Percentiles rank a stretch among this genome's conserved stretches.
Conservation (phyloP, 2,797 vertebrate genomes). For the Phataginus tricuspis region DNA sequence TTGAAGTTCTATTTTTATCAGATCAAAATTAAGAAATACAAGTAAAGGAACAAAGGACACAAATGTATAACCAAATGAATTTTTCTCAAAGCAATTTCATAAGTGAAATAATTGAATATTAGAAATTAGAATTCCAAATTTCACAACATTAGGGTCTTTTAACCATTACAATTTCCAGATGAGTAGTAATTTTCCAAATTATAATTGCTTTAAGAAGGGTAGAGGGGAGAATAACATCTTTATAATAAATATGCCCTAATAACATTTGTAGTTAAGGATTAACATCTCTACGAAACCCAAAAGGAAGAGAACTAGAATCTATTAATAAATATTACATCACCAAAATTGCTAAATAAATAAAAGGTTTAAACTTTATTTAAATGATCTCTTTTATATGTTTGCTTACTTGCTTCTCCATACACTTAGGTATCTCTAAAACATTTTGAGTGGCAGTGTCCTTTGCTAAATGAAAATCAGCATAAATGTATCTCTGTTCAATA, state of each 20-base stretch:
- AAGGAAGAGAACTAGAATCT: not conserved
- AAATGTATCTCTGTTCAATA: not conserved
- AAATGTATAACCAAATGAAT: not conserved
- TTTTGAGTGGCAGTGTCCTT: slow-evolving; percentile 14
- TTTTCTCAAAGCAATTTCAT: slow-evolving; percentile 32
- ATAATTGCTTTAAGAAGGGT: not conserved
- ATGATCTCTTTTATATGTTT: not conserved
- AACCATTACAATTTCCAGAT: not conserved
- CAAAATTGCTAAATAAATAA: not conserved
- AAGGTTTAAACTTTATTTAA: not conserved
- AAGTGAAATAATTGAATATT: slow-evolving; percentile 9
- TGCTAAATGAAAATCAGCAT: not conserved
- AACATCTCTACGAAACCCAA: not conserved
- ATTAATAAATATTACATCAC: not conserved
- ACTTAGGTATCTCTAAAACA: not conserved
- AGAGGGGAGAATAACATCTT: not conserved
- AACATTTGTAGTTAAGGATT: not conserved
- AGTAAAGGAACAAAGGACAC: not conserved
- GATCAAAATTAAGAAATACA: slow-evolving; percentile 46
- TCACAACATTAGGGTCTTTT: not conserved
- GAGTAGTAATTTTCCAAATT: slow-evolving; percentile 1
- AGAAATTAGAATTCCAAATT: not conserved
- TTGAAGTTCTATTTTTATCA: slow-evolving; percentile 36
- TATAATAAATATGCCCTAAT: not conserved
- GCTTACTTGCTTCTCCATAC: not conserved